Conservation (phyloP, 2,113 vertebrate species). For the Perca schrenkii region DNA sequence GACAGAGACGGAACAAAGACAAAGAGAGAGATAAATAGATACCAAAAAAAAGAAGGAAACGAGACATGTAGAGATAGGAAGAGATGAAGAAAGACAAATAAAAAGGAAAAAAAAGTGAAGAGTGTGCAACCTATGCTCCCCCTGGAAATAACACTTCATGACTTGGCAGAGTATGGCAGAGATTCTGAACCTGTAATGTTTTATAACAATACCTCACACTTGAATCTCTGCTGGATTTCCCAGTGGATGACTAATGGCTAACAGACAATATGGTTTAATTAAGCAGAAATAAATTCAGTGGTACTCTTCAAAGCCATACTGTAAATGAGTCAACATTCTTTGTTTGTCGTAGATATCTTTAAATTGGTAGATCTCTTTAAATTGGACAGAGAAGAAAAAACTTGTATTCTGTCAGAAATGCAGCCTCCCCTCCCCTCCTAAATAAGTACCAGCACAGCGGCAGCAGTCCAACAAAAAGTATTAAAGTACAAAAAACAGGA, state of each 20-base stretch:
- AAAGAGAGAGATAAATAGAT: conserved; percentile 46
- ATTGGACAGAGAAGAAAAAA: not conserved
- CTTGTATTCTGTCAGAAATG: not conserved
- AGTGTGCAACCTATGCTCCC: conserved; percentile 24
- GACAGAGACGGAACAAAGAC: conserved; percentile 23
- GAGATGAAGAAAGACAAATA: conserved; percentile 39
- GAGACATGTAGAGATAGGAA: conserved; percentile 27
- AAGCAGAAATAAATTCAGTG: conserved; percentile 6
- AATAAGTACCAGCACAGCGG: conserved; percentile 5
- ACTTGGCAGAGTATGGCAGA: conserved; percentile 43
- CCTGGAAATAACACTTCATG: conserved; percentile 53
- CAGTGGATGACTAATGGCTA: conserved; percentile 26
- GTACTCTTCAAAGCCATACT: not conserved
- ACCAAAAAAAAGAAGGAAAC: conserved; percentile 36
- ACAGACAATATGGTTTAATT: conserved; percentile 23
- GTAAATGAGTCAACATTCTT: not conserved
- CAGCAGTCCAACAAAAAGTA: not conserved
- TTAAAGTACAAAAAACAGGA: conserved; percentile 10
- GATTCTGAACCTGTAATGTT: conserved; percentile 27
- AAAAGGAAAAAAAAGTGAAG: conserved; percentile 23
- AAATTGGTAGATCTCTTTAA: not conserved
- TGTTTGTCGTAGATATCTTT: not conserved
- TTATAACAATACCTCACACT: conserved; percentile 36
- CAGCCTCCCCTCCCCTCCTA: not conserved
- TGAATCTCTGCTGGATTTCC: conserved; percentile 27